Base-by-base conservation (phyloP, 2,113 vertebrate genomes). In the Passer montanus region DNA sequence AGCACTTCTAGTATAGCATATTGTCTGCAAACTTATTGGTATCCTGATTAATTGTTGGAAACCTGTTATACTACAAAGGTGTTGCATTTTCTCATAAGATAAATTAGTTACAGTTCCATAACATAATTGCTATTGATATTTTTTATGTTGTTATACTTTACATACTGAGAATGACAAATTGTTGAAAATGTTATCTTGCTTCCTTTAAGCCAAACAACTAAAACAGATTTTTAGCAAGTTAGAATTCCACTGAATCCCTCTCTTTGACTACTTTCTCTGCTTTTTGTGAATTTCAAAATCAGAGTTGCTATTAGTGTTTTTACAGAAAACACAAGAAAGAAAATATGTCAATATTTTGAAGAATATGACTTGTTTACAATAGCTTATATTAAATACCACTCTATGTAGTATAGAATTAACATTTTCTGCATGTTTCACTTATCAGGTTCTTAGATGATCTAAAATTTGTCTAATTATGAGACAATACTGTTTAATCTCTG, bases 381-480 rank as follows among this genome's bases (percentile, higher is more conserved):
- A 56, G 17, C 24, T 9, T 70, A 2, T 39, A 11, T 75, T 24
- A 78, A 70, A 22, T 49, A 59, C 21, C 79, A 7, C 27, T 31
- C 9, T 43, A 5, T 26, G 9, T 76, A 30, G 30, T 22, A 22
- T 56, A 70, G 43, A 52, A 70, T 44, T 64, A 82, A 55, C 37
- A 43, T 9, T 74, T 81, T 47, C n/a, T 77, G 19, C 6, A 10
- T 2, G 0, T 70, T 91, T 86, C 0, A 0, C 5, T 0, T 67
- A 19, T 33, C 4, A 41, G 5, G 16, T 50, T 26, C 37, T 86
- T 81, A 53, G 39, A 30, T 68, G 20, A 43, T 64, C 19, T 66
- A 69, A 81, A 81, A 33, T 68, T 83, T 80, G 28, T 80, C 21
- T 55, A 14, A 50, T 44, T 31, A 8, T 50, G 30, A 59, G 80